Conservation (phyloP, 2,113 vertebrate genomes). For the Amphilophus citrinellus region DNA sequence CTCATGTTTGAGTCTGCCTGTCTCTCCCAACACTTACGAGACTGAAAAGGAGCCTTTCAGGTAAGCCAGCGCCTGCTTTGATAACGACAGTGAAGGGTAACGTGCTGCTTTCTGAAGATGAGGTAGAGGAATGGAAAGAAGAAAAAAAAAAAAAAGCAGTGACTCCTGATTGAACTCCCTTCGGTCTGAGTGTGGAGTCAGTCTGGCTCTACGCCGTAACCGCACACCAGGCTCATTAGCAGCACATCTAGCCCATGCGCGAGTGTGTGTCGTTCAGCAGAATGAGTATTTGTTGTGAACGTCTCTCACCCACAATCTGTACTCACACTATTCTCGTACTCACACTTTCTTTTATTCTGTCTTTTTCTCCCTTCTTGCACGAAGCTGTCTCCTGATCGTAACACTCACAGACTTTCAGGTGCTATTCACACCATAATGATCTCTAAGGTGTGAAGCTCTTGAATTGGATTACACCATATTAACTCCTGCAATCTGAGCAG, state of each 20-base stretch:
- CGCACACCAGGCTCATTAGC: conserved; percentile 76
- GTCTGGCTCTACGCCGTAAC: conserved; percentile 68
- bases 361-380: conserved; percentile 41
- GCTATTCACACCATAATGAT: conserved; percentile 44
- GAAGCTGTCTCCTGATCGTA: conserved; percentile 34
- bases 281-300: conserved; percentile 31
- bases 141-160: conserved; percentile 60
- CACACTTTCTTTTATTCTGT: conserved; percentile 40
- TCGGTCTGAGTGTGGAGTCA: conserved; percentile 60
- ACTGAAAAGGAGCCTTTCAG: conserved; percentile 57
- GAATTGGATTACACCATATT: conserved; percentile 32
- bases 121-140: conserved; percentile 45
- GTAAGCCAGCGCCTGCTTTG: conserved; percentile 66
- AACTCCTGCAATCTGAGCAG: conserved; percentile 24
- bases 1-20: conserved; percentile 51
- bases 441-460: conserved; percentile 41
- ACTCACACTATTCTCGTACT: conserved; percentile 40
- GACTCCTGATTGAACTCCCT: conserved; percentile 77
- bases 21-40: conserved; percentile 48
- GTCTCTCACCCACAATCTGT: conserved; percentile 48
- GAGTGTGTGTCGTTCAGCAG: conserved; percentile 26
- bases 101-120: conserved; percentile 56
- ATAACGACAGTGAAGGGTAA: conserved; percentile 61
- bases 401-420: conserved; percentile 43
- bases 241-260: conserved; percentile 51